These are phyloP conservation scores for Phyllotis vaccarum DNA, from an alignment of 2,797 vertebrate genomes.

Conservation along the genomic window DNA sequence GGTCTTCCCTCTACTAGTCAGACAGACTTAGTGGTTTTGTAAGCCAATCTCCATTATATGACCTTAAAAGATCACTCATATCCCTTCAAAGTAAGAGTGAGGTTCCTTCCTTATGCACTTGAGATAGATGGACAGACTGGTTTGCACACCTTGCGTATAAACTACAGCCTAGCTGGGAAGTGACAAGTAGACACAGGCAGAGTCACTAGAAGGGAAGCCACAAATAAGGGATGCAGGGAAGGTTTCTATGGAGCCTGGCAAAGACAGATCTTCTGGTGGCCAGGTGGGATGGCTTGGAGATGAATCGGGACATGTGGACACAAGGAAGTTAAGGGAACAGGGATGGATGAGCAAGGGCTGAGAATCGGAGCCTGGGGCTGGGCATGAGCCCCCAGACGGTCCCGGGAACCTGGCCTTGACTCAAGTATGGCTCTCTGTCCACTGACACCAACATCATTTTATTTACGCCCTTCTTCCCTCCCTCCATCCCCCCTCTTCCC, in stretches of 20 bases:
- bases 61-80: not conserved
- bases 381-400: not conserved
- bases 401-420: not conserved
- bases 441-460: not conserved
- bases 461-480: not conserved
- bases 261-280: not conserved
- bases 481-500: not conserved
- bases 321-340: accelerated
- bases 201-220: not conserved
- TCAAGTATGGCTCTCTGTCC: not conserved
- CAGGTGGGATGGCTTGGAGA: not conserved
- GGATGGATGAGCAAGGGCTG: no score
- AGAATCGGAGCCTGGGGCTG: not conserved
- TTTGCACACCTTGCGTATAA: not conserved
- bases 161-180: accelerated
- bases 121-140: not conserved
- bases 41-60: not conserved
- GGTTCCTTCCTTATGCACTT: not conserved
- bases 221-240: not conserved
- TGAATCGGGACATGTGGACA: not conserved
- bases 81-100: not conserved
- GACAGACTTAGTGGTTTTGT: not conserved
- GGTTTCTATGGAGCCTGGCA: not conserved
- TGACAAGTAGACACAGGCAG: not conserved
- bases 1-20: not conserved